Base-by-base conservation (phyloP, 2,113 vertebrate genomes). In the Passer domesticus region DNA sequence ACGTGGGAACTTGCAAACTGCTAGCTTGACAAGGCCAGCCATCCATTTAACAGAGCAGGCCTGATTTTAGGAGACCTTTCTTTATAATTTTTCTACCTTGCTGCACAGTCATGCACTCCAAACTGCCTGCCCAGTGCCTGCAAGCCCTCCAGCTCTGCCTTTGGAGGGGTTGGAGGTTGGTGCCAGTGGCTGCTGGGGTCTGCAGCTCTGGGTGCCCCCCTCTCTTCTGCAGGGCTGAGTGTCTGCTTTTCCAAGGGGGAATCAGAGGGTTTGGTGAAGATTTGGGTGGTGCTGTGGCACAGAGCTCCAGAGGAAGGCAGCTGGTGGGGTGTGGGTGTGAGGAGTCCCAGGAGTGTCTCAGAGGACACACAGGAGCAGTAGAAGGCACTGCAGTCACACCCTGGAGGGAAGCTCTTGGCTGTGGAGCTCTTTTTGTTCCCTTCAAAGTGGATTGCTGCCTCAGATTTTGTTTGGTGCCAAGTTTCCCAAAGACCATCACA, bases 161-260 rank as follows among this genome's bases (percentile, higher is more conserved):
- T 7, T 1, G 0, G 0, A 11, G 13, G 30, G 41, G 9, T 3
- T 44, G 27, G 9, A 27, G n/a, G 24, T 2, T 10, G 47, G n/a
- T 70, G 28, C 4, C 46, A 25, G 25, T 0, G 0, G 24, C 60
- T 74, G 60, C 56, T 20, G 0, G 0, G 41, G 31, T 52, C 59
- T 0, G 0, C 2, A 62, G 56, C 46, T 31, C 25, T 17, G 39
- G 27, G 59, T 55, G 33, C 39, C 18, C n/a, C 64, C 22, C 19
- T 17, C 19, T 52, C 24, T 21, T 18, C 28, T 53, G 52, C 39
- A 7, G 43, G 25, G 15, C 17, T 0, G 6, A 7, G 17, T 11
- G 5, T 18, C 31, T 46, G 47, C 37, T 16, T 28, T 24, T 60
- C 43, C 49, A 16, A 28, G 52, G 27, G 31, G 10, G 18, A 28